Base-by-base conservation (phyloP, 2,113 vertebrate genomes). In the Sciurus niger region DNA sequence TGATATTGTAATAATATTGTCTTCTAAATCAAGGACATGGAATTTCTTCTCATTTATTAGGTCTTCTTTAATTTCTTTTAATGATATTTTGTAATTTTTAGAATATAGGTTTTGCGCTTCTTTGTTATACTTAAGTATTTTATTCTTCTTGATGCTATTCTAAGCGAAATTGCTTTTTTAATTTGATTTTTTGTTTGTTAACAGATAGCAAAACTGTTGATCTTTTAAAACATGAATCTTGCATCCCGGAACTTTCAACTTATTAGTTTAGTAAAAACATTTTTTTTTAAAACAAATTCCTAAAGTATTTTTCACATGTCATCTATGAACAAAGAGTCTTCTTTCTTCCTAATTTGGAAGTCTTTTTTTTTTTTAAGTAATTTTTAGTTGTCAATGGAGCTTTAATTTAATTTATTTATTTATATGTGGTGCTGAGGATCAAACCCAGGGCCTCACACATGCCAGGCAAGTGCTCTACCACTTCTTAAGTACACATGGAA, bases 171-270 rank as follows among this genome's bases (percentile, higher is more conserved):
- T 93, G 60, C 60, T 63, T 89, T 30, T 16, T 67, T 68, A 83
- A 77, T 84, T 80, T 94, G 32, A 34, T 90, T 77, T 68, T 94
- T 74, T 25, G 60, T 72, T 77, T 92, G 37, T 87, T 76, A 34
- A 77, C 20, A 4, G 60, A 67, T 20, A 58, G 46, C 80, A 96
- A 82, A 48, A 79, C 28, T 72, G 55, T 2, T 65, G 55, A 5
- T 16, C 30, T 37, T 72, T 72, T 43, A 67, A 1, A 79, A 40
- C 32, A 63, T 13, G 55, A 68, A 63, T 28, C 34, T 82, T 53
- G 18, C 65, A 88, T 51, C 67, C 67, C 82, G 10, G 40, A 93
- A 85, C 55, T 43, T 2, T 89, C 22, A 95, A 82, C 11, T 43
- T 83, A 77, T 17, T 76, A 53, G 32, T 55, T 80, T 24, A 58